These are phyloP conservation scores for Lethrus apterus DNA, from an alignment of 1,140 invertebrate genomes.

Conservation along the genomic window DNA sequence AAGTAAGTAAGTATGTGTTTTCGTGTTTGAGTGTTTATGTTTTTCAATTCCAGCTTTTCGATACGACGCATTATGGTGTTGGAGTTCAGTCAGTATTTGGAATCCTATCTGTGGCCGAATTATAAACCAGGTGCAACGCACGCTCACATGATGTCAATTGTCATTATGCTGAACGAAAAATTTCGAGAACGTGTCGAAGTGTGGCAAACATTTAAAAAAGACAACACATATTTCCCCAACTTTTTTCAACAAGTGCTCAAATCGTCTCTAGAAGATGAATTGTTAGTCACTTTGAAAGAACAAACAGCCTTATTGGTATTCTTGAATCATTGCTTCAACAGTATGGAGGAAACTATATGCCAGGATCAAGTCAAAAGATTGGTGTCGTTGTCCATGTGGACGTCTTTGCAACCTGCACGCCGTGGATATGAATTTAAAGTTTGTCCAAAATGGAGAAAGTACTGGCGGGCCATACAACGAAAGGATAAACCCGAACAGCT, in stretches of 20 bases:
- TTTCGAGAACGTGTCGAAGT: constrained; percentile 92
- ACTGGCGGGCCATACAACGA: constrained; percentile 84
- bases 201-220: constrained; percentile 85
- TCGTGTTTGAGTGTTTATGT: constrained; percentile 9
- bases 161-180: constrained; percentile 97
- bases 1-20: constrained; percentile 44
- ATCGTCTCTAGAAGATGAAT: constrained; percentile 53
- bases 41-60: constrained; percentile 55
- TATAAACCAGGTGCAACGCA: constrained; percentile 65
- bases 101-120: constrained; percentile 97
- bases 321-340: constrained; percentile 94
- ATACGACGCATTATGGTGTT: constrained; percentile 88
- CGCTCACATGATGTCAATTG: constrained; percentile 89
- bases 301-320: constrained; percentile 85
- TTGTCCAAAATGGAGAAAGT: constrained; percentile 85
- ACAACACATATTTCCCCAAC: constrained; percentile 70
- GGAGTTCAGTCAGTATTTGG: constrained; percentile 95
- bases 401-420: constrained; percentile 74
- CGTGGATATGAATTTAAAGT: constrained; percentile 79
- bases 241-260: constrained; percentile 85
- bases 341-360: constrained; percentile 91
- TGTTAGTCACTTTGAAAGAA: constrained; percentile 57
- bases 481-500: constrained; percentile 69
- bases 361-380: constrained; percentile 86
- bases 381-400: constrained; percentile 92